phyloP scores from a whole-genome alignment of 1,140 invertebrate genomes.

The Sycobia sp. region DNA sequence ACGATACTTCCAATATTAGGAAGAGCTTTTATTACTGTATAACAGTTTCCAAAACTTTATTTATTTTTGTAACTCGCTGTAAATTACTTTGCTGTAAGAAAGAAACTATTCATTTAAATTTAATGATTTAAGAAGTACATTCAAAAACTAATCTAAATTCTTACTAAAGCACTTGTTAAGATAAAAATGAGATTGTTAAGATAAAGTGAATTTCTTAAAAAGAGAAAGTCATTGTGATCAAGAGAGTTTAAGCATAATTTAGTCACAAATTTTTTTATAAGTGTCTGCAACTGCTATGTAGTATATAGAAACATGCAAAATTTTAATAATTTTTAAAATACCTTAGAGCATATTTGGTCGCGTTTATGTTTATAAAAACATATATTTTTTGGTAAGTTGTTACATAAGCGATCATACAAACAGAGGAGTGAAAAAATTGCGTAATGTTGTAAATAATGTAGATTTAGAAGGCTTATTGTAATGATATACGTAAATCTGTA shows the following conservation, averaged over 20 bases:
- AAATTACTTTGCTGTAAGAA: slow-evolving; percentile 20
- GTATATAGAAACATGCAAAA: slow-evolving; percentile 6
- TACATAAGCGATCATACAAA: slow-evolving; percentile 37
- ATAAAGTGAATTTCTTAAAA: no score
- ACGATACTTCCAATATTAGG: background rate
- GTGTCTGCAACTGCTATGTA: background rate
- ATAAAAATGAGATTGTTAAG: no score
- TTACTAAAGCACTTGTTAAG: no score
- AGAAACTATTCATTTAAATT: background rate
- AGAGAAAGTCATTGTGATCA: no score
- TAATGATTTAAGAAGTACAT: no score
- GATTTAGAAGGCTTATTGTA: slow-evolving; percentile 26
- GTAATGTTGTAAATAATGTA: slow-evolving; percentile 33
- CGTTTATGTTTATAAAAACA: slow-evolving; percentile 35
- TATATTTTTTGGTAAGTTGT: slow-evolving; percentile 52
- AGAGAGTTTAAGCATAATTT: no score
- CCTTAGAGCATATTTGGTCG: slow-evolving; percentile 1
- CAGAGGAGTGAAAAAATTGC: slow-evolving; percentile 26
- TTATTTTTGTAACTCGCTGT: slow-evolving; percentile 7
- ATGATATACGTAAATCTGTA: slow-evolving; percentile 25
- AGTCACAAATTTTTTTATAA: slow-evolving; percentile 32
- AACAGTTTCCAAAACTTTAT: background rate
- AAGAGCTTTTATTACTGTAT: slow-evolving; percentile 1
- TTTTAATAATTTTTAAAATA: slow-evolving; percentile 17
- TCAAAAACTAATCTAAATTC: no score